Percentiles rank a stretch among this genome's conserved stretches.
Evolutionary conservation across 2,888 invertebrate species (phyloP).

Genomic region (Polymixis lichenea): DNA sequence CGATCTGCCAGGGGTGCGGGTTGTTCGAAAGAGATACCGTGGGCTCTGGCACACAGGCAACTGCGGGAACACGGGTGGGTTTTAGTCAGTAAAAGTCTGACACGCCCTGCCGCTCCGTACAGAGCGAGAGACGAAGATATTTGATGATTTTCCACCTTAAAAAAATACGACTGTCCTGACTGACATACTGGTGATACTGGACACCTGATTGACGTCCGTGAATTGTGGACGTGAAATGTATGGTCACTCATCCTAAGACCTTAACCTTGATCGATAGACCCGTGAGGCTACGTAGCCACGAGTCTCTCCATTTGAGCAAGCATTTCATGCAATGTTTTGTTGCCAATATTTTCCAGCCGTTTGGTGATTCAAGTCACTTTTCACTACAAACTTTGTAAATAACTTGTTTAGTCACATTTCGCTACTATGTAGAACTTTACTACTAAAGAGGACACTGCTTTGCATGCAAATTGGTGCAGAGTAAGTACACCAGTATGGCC

Average conservation of each 20-base stretch:
- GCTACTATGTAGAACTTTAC: constrained; percentile 27
- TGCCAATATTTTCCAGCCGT: neutral
- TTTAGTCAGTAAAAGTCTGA: too few species aligned
- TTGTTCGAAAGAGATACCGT: too few species aligned
- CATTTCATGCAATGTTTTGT: neutral
- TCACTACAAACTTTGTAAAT: neutral
- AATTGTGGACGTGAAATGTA: neutral
- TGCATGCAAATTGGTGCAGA: constrained; percentile 40
- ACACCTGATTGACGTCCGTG: too few species aligned
- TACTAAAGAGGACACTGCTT: constrained; percentile 10
- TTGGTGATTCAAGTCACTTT: neutral
- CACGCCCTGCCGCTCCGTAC: too few species aligned
- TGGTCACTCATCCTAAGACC: neutral
- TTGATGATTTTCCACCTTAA: too few species aligned
- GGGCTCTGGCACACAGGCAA: too few species aligned
- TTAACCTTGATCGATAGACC: neutral
- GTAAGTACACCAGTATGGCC: constrained; percentile 9
- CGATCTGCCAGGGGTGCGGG: too few species aligned
- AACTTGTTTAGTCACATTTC: neutral
- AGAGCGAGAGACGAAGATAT: too few species aligned
- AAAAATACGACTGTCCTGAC: too few species aligned
- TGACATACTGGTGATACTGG: too few species aligned
- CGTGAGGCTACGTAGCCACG: neutral
- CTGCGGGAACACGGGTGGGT: too few species aligned
- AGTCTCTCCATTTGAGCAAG: too few species aligned